Base-by-base conservation (phyloP, 2,888 invertebrate genomes). In the Deilephila elpenor region DNA sequence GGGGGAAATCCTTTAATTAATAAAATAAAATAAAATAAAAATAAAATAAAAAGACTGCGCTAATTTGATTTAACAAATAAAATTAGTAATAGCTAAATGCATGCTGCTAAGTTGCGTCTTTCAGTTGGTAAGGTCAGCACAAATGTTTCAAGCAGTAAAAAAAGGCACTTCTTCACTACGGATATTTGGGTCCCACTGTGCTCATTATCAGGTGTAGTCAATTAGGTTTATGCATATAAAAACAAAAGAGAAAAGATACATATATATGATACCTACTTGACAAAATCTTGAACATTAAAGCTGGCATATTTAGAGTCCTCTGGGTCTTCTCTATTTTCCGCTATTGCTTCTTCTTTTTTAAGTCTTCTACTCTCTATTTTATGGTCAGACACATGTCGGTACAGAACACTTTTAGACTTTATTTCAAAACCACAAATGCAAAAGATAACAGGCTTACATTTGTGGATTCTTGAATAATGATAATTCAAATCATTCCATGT, bases 331-430 rank as follows among this genome's bases (percentile, higher is more conserved):
- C 85, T 79, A 14, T 83, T 82, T 37, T 88, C 83, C 29, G 83
- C 82, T 14, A 76, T 79, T 70, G 75, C 75, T 59, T 32, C 71
- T 32, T 67, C 71, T 74, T 82, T 85, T 70, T 84, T 89, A 74
- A 88, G 77, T 82, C 89, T 90, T 71, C 82, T 87, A 78, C 88
- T 88, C 80, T 90, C 89, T 74, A 85, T 74, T 80, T 90, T 91
- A 78, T 94, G 94, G 72, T 91, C 89, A 2, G 91, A 86, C 19
- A 93, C 88, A 83, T 94, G 94, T 79, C 92, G 92, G 79, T 94
- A 93, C 20, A 94, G 87, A 59, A 89, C 88, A 84, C 87, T 91
- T 78, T 92, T 92, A 5, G 93, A 93, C 81, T 85, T 85, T 51
- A 93, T 88, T 8, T 87, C 86, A 79, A 87, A 89, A 20, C 94